Evolutionary conservation across 2,113 vertebrate species (phyloP), one percentile per base, ranked within the genome.

Genomic region (Brachyhypopomus occidentalis): DNA sequence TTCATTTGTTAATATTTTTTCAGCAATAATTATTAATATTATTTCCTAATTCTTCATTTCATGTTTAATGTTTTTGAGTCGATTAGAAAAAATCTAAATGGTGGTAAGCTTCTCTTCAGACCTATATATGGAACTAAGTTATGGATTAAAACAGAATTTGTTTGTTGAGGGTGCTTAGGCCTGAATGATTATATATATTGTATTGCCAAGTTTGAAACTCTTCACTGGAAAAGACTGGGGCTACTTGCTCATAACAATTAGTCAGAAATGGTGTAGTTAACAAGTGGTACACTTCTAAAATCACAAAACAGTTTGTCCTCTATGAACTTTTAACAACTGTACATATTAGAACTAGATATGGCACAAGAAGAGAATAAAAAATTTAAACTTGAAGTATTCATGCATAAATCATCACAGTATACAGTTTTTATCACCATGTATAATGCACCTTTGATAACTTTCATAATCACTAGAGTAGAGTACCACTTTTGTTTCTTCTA

Each of bases 1-100:
- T 83, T 83, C 67, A 45, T 78, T 78, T 78, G 38, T 56, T 78
- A 48, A 45, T 75, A 8, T 75, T 72, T 78, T 70, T 80, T 14
- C 58, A 16, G 36, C 72, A 9, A n/a, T 45, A 17, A 36, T 80
- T 63, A 25, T 55, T 55, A 5, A 30, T 73, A 19, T 55, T 52
- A 55, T 56, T 56, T 25, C 8, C 36, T 64, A 64, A 14, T n/a
- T 22, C 8, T 56, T 73, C 27, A 25, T 20, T 19, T 73, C 30
- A 27, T 56, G 71, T 34, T 73, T 1, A 48, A 52, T 55, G 58
- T 72, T 72, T 71, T 71, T 45, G 30, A 70, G 36, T 4, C 22
- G 11, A 19, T 70, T n/a, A 22, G 20, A n/a, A 66, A 66, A 62
- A 12, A 62, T n/a, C 20, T 1, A 12, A 3, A 34, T 34, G 4